Evolutionary conservation across 2,888 invertebrate genomes (phyloP).

Genomic region (Chrysomela aeneicollis): DNA sequence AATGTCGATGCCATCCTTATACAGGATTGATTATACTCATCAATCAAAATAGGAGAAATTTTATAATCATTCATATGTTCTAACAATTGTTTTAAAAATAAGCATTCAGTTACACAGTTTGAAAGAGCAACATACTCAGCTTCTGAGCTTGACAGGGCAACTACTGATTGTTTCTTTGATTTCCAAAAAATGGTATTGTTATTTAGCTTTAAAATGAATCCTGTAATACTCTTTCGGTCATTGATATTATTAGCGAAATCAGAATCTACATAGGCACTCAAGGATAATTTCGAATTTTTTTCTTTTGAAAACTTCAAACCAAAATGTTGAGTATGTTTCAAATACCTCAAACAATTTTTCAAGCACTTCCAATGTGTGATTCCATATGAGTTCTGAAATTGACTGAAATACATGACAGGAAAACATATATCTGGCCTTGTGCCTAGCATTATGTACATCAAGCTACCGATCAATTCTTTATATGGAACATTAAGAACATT

Average conservation of each 20-base stretch:
- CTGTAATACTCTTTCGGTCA: constrained; percentile 16
- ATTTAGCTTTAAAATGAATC: not conserved
- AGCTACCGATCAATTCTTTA: constrained; percentile 31
- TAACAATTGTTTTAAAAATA: constrained; percentile 6
- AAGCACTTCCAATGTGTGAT: constrained; percentile 34
- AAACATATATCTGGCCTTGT: constrained; percentile 38
- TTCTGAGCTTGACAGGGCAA: constrained; percentile 9
- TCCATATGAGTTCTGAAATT: constrained; percentile 37
- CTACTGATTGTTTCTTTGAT: too few species aligned
- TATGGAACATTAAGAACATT: constrained; percentile 21
- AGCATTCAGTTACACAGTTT: constrained; percentile 9
- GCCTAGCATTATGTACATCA: constrained; percentile 37
- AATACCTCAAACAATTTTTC: constrained; percentile 21
- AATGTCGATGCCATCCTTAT: constrained; percentile 5
- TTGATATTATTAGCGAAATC: constrained; percentile 22
- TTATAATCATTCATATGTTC: not conserved
- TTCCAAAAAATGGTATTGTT: too few species aligned
- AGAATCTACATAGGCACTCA: constrained; percentile 22
- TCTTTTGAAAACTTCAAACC: constrained; percentile 31
- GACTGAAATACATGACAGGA: constrained; percentile 38
- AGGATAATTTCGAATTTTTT: constrained; percentile 6
- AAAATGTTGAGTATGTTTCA: constrained; percentile 30
- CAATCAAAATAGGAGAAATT: not conserved
- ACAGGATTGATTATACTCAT: constrained; percentile 14
- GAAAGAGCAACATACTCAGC: constrained; percentile 9